phyloP scores from a whole-genome alignment of 23 tunicate genomes.

The Aplidium turbinatum region DNA sequence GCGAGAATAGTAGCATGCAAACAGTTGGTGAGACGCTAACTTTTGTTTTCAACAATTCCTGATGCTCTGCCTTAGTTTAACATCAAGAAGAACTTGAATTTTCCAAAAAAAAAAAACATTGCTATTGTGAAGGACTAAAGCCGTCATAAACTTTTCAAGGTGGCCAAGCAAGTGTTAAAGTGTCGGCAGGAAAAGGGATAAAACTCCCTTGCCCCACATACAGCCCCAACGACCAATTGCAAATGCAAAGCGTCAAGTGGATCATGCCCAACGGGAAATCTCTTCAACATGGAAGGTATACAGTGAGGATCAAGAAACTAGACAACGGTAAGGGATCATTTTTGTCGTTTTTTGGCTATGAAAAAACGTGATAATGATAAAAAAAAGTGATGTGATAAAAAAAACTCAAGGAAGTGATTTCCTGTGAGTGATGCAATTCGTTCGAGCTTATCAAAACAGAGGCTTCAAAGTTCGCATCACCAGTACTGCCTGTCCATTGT shows the following conservation, averaged over 20 bases:
- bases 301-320: slow-evolving; percentile 46
- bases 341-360: neutral
- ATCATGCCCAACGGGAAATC: slow-evolving; percentile 53
- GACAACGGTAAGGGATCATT: slow-evolving; percentile 56
- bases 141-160: slow-evolving; percentile 20
- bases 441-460: no score
- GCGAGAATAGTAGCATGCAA: no score
- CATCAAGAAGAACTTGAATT: no score
- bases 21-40: no score
- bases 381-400: neutral
- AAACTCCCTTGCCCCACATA: slow-evolving; percentile 69
- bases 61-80: no score
- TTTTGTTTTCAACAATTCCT: no score
- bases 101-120: no score
- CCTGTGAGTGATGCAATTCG: neutral
- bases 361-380: neutral
- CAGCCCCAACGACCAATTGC: slow-evolving; percentile 9
- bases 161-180: slow-evolving; percentile 34
- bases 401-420: neutral
- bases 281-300: slow-evolving; percentile 44
- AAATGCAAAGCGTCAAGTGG: slow-evolving; percentile 42
- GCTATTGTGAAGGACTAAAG: no score
- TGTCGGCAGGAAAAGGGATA: slow-evolving; percentile 49
- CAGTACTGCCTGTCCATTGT: no score
- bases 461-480: no score